Conservation (phyloP, 2,113 vertebrate genomes). For the Hippocampus barbouri region DNA sequence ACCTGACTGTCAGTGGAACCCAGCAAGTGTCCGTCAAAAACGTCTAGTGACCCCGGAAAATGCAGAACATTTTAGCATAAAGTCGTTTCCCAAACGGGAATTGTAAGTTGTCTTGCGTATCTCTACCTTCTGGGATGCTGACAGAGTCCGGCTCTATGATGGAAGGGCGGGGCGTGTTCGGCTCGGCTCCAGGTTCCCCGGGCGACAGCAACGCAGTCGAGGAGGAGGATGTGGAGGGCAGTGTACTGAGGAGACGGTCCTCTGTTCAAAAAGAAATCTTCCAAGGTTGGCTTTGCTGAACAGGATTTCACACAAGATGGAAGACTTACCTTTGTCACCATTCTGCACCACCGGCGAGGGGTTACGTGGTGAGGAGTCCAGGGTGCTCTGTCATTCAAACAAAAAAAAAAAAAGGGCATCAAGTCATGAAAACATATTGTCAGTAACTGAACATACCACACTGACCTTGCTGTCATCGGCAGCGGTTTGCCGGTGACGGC, state of each 20-base stretch:
- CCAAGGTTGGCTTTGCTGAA: too few species aligned
- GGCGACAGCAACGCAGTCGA: conserved; percentile 75
- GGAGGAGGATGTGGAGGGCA: conserved; percentile 78
- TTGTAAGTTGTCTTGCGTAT: conserved; percentile 1
- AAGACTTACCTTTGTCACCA: conserved; percentile 85
- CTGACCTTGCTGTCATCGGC: conserved; percentile 87
- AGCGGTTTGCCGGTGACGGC: conserved; percentile 81
- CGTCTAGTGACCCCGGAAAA: conserved; percentile 72
- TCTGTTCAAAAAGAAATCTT: conserved; percentile 68
- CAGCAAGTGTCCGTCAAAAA: conserved; percentile 89
- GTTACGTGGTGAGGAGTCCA: conserved; percentile 92
- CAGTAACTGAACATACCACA: conserved; percentile 66
- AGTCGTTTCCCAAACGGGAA: background rate
- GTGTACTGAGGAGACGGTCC: conserved; percentile 84
- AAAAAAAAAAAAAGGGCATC: background rate
- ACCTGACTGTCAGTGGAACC: conserved; percentile 94
- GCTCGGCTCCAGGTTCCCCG: conserved; percentile 77
- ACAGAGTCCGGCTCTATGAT: conserved; percentile 81
- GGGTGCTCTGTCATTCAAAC: conserved; percentile 67
- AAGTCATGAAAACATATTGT: background rate
- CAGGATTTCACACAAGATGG: background rate
- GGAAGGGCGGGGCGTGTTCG: conserved; percentile 60
- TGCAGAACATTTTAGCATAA: background rate
- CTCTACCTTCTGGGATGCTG: conserved; percentile 84
- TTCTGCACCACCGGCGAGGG: conserved; percentile 87